These are phyloP conservation scores for Aphelenchoides besseyi DNA, from an alignment of 1,140 invertebrate genomes.

Conservation along the genomic window DNA sequence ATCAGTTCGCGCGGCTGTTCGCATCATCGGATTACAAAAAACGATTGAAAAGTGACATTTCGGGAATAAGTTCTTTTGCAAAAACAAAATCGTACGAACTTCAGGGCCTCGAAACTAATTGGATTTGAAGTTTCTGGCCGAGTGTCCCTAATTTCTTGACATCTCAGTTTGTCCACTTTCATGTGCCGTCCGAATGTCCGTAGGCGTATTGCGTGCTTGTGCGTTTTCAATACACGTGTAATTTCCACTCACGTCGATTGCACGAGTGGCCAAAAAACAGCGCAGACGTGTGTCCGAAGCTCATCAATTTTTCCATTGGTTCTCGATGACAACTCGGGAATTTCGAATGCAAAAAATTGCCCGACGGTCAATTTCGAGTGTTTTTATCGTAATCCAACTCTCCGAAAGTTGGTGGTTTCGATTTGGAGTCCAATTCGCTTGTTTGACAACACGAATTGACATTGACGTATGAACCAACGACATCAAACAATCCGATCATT, in stretches of 20 bases:
- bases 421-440: not conserved
- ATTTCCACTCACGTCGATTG: too few species aligned
- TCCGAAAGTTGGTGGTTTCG: not conserved
- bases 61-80: not conserved
- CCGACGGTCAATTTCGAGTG: not conserved
- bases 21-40: not conserved
- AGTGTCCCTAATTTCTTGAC: too few species aligned
- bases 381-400: not conserved
- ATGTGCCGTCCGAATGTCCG: too few species aligned
- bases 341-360: too few species aligned
- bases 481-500: not conserved
- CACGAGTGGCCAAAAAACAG: too few species aligned
- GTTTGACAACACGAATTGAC: not conserved
- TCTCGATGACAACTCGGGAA: not conserved
- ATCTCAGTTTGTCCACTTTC: too few species aligned
- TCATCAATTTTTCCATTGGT: not conserved
- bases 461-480: not conserved
- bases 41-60: not conserved
- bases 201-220: too few species aligned
- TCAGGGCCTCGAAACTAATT: not conserved
- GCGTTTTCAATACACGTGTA: too few species aligned
- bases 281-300: not conserved
- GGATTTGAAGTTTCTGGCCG: slow-evolving; percentile 1
- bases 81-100: not conserved
- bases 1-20: not conserved